These are phyloP conservation scores for Strongylocentrotus purpuratus DNA, from an alignment of 35 echinoderm and acorn worm genomes.

Conservation along the genomic window DNA sequence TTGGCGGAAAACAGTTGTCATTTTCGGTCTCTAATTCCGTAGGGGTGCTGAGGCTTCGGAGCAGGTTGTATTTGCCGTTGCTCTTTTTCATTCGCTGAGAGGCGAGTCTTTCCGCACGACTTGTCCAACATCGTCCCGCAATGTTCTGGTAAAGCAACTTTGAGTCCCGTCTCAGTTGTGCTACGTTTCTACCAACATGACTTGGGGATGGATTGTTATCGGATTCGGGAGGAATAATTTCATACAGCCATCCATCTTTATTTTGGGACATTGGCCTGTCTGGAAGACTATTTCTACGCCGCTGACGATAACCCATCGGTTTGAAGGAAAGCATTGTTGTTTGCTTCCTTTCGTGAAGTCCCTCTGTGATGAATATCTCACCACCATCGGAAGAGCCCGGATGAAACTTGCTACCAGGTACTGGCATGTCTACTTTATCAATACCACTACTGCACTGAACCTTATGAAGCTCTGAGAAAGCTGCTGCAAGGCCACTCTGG, in stretches of 20 bases:
- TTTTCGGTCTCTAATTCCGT: neutral
- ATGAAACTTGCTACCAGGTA: neutral
- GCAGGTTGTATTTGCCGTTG: neutral
- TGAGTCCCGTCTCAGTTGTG: neutral
- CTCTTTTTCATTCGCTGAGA: neutral
- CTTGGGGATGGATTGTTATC: neutral
- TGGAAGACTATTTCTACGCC: neutral
- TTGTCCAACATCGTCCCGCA: neutral
- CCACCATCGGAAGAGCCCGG: neutral
- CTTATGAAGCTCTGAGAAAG: neutral
- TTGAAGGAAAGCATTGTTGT: neutral
- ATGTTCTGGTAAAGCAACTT: neutral
- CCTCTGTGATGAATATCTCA: neutral
- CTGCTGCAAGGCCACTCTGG: neutral
- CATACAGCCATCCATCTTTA: neutral
- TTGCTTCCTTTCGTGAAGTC: neutral
- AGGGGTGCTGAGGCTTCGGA: neutral
- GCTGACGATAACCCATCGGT: neutral
- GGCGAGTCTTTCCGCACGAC: neutral
- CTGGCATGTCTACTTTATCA: neutral
- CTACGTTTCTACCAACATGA: neutral
- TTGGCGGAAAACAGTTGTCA: neutral
- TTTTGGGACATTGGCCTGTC: neutral
- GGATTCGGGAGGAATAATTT: neutral
- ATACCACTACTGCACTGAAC: neutral